Percentiles rank a stretch among this genome's conserved stretches.
Conservation (phyloP, 2,113 vertebrate genomes). For the Pseudopodoces humilis region DNA sequence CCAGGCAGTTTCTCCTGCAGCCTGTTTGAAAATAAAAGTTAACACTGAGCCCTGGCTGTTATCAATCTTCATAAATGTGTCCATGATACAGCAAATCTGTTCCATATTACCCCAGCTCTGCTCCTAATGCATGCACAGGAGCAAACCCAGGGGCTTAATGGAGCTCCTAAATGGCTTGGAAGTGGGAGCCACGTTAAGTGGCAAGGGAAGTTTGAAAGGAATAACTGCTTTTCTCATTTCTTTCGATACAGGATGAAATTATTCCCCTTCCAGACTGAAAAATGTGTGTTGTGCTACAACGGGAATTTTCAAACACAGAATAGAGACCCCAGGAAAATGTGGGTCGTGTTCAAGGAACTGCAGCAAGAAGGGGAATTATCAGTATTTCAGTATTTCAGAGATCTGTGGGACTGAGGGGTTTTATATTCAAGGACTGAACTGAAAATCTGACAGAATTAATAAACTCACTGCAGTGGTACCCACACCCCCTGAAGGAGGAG, state of each 20-base stretch:
- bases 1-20: constrained; percentile 58
- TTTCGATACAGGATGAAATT: background rate
- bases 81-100: constrained; percentile 32
- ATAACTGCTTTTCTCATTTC: background rate
- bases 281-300: background rate
- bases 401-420: background rate
- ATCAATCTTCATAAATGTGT: constrained; percentile 78
- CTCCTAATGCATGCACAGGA: constrained; percentile 57
- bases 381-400: background rate
- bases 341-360: background rate
- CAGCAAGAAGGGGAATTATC: background rate
- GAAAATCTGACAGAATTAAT: background rate
- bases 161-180: constrained; percentile 43
- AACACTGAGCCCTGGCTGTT: constrained; percentile 63
- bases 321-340: background rate
- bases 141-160: constrained; percentile 37
- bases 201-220: background rate
- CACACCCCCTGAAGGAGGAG: background rate
- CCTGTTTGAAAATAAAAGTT: constrained; percentile 75
- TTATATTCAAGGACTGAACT: background rate
- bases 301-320: background rate
- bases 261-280: background rate
- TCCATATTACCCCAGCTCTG: background rate
- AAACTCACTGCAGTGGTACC: background rate
- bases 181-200: constrained; percentile 39